Evolutionary conservation across 1,140 invertebrate genomes (phyloP).

Genomic region (Magallana ariakensis): DNA sequence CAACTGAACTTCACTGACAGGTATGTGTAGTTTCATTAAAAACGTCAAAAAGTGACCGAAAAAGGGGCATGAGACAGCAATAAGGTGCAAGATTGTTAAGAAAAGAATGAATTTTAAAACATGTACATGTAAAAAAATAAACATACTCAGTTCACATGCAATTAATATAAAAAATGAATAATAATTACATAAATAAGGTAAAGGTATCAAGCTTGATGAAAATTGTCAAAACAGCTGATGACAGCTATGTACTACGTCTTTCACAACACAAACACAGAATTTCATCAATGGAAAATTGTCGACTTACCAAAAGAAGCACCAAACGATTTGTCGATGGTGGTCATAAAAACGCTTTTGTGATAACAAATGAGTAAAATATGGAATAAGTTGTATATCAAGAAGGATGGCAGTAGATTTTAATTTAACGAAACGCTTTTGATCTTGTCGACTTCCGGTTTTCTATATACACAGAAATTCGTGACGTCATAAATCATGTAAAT

Average conservation of each 20-base stretch:
- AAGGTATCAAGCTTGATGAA: too few species aligned
- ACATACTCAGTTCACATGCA: too few species aligned
- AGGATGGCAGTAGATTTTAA: slow-evolving; percentile 7
- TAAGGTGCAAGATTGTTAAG: too few species aligned
- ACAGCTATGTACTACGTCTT: neutral
- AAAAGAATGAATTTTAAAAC: too few species aligned
- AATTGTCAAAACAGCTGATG: neutral
- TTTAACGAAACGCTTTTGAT: neutral
- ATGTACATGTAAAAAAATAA: too few species aligned
- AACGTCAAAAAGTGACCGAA: too few species aligned
- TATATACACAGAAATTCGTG: slow-evolving; percentile 1
- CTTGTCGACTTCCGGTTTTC: neutral
- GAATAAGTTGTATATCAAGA: neutral
- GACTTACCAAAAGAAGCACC: slow-evolving; percentile 40
- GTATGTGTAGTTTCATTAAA: too few species aligned
- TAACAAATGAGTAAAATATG: neutral
- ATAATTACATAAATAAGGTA: too few species aligned
- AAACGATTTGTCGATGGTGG: slow-evolving; percentile 40
- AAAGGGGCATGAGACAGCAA: too few species aligned
- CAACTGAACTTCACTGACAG: too few species aligned
- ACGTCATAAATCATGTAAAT: neutral
- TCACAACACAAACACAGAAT: neutral
- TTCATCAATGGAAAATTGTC: neutral
- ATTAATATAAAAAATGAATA: too few species aligned
- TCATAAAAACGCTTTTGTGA: slow-evolving; percentile 42